Conservation (phyloP, 2,797 vertebrate genomes). For the Monodelphis domestica region DNA sequence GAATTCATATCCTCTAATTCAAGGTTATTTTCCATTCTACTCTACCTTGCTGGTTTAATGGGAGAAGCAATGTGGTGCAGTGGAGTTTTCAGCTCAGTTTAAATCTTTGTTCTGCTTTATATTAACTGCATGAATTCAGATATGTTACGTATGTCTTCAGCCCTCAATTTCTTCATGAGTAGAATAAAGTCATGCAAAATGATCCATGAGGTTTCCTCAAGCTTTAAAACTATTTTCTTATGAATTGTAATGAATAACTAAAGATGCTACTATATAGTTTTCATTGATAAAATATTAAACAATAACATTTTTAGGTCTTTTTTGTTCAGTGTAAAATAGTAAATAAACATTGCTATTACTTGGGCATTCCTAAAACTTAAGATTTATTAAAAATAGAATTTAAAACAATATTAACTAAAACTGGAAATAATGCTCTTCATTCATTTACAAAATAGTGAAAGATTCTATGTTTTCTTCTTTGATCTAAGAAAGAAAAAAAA, state of each 20-base stretch:
- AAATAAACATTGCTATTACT: constrained; percentile 6
- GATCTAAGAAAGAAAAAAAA: constrained; percentile 6
- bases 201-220: neutral
- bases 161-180: neutral
- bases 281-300: neutral
- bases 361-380: neutral
- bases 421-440: neutral
- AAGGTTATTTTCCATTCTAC: neutral
- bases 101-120: neutral
- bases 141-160: neutral
- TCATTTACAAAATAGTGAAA: neutral
- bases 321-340: neutral
- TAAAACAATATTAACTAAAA: constrained; percentile 3
- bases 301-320: neutral
- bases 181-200: neutral
- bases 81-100: neutral
- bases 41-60: neutral
- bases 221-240: neutral
- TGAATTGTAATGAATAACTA: neutral
- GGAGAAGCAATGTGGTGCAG: neutral
- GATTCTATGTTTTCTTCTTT: neutral
- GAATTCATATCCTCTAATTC: neutral
- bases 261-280: neutral
- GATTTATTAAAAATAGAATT: neutral
- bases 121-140: neutral